phyloP scores from a whole-genome alignment of 1,140 invertebrate genomes.

The Eriocheir sinensis region DNA sequence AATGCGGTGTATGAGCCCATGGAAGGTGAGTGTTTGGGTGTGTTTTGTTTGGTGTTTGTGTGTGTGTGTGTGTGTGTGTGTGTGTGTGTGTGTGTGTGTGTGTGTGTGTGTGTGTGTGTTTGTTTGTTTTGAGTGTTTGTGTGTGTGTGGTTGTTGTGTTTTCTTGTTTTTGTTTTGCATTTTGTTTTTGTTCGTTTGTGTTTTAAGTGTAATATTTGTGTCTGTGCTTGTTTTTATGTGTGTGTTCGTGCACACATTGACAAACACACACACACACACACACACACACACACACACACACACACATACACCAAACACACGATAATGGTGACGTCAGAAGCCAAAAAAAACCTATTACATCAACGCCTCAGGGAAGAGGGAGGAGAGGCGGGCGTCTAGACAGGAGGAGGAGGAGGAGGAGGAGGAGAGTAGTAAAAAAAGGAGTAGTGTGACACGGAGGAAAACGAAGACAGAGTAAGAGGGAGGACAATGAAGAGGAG shows the following conservation, averaged over 20 bases:
- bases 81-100: conserved; percentile 7
- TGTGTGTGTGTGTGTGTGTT: neutral
- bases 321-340: neutral
- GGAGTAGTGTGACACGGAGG: neutral
- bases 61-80: neutral
- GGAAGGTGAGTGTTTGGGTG: conserved; percentile 82
- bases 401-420: neutral
- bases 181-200: neutral
- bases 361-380: neutral
- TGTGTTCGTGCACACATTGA: neutral
- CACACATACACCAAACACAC: neutral
- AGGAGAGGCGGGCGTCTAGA: neutral
- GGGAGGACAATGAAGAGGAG: conserved; percentile 12
- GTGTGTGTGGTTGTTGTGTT: neutral
- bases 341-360: neutral
- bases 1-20: conserved; percentile 84
- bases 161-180: neutral
- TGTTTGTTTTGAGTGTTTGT: neutral
- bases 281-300: neutral
- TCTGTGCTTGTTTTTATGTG: neutral
- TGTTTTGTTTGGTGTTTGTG: neutral
- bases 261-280: neutral
- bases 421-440: neutral
- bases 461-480: neutral
- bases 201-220: neutral